phyloP scores from a whole-genome alignment of 2,113 vertebrate genomes.

The Myanophis thanlyinensis region DNA sequence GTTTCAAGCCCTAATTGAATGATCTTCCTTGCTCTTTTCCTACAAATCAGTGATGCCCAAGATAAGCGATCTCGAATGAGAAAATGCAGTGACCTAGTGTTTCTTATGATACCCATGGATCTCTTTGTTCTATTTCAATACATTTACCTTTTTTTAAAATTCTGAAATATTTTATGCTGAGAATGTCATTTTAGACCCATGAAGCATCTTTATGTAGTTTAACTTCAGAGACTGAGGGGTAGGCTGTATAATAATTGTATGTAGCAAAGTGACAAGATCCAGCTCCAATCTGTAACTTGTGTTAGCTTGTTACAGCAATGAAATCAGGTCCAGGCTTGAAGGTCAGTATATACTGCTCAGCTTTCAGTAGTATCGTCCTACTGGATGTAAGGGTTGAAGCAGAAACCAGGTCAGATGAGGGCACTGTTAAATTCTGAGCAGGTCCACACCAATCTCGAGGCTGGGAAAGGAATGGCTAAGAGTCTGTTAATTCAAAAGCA shows the following conservation, averaged over 20 bases:
- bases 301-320: background rate
- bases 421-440: background rate
- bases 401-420: background rate
- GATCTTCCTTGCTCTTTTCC: conserved; percentile 32
- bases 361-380: background rate
- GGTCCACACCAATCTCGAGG: background rate
- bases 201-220: background rate
- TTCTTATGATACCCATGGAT: background rate
- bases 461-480: background rate
- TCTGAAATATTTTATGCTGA: background rate
- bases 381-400: background rate
- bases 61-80: background rate
- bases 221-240: background rate
- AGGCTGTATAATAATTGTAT: background rate
- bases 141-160: background rate
- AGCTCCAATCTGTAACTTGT: background rate
- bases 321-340: background rate
- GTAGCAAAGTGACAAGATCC: no score
- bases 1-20: conserved; percentile 50
- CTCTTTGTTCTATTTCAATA: background rate
- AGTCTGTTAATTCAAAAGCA: background rate
- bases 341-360: background rate
- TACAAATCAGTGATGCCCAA: conserved; percentile 34
- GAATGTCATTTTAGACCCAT: background rate
- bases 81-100: background rate